A percentile compares a stretch with the other conserved stretches of the same genome.
Evolutionary conservation across 1,140 invertebrate genomes (phyloP).

Genomic region (Conus ventricosus): DNA sequence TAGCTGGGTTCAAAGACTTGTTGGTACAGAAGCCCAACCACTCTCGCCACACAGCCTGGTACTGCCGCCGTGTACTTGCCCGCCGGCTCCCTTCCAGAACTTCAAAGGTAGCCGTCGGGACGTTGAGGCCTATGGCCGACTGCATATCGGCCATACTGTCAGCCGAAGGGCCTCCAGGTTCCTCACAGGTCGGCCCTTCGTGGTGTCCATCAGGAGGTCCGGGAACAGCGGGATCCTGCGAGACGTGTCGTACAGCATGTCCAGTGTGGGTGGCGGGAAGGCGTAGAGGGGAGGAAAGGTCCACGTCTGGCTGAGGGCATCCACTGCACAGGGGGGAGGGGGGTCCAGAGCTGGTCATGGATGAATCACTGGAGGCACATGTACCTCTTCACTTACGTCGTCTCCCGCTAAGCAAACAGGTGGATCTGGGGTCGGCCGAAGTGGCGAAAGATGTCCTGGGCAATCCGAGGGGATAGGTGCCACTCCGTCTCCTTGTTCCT

Average conservation of each 20-base stretch:
- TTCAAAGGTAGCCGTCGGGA: neutral
- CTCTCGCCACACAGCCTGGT: conserved; percentile 1
- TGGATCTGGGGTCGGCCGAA: neutral
- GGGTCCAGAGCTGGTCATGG: no score
- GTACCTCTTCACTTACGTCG: neutral
- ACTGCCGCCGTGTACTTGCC: neutral
- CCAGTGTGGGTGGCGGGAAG: neutral
- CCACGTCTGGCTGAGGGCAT: neutral
- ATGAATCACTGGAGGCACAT: neutral
- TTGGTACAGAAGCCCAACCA: neutral
- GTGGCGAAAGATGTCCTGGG: neutral
- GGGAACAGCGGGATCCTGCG: neutral
- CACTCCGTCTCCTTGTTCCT: neutral
- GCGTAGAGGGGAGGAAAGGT: neutral
- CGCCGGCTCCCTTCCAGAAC: neutral
- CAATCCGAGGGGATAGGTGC: no score
- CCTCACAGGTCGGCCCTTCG: neutral
- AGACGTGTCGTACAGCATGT: neutral
- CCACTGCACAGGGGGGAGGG: neutral
- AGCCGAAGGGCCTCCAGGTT: neutral
- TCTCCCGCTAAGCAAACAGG: neutral
- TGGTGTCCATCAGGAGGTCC: neutral
- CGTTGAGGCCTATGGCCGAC: neutral
- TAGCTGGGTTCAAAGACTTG: conserved; percentile 5
- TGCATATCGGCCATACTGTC: neutral